These are phyloP conservation scores for Egretta garzetta DNA, from an alignment of 2,113 vertebrate species.

Conservation along the genomic window DNA sequence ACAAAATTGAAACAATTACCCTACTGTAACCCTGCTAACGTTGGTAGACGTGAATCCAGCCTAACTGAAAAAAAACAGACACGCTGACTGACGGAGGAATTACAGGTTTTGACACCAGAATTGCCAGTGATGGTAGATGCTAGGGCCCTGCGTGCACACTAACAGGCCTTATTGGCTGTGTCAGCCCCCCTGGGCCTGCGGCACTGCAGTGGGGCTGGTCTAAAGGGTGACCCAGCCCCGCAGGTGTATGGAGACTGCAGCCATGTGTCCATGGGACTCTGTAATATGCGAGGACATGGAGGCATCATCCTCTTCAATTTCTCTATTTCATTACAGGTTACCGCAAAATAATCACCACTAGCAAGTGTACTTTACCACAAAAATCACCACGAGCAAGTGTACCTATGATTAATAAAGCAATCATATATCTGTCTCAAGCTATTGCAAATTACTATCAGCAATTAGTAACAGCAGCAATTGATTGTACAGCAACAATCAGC, in stretches of 20 bases:
- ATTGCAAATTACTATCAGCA: not conserved
- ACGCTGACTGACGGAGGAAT: no score
- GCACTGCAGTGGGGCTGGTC: accelerated
- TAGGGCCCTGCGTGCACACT: accelerated
- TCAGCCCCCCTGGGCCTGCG: accelerated
- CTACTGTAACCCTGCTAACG: no score
- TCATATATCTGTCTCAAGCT: not conserved
- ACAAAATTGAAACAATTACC: not conserved
- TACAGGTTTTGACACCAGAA: not conserved
- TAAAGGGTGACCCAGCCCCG: no score
- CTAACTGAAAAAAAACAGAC: not conserved
- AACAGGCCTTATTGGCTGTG: accelerated
- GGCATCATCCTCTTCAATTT: not conserved
- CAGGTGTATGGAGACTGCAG: accelerated
- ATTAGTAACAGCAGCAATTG: not conserved
- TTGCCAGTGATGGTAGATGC: no score
- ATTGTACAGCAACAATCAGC: no score
- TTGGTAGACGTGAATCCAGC: not conserved
- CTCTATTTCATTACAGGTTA: not conserved
- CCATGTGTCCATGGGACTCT: accelerated
- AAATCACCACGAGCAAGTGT: not conserved
- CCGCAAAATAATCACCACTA: not conserved
- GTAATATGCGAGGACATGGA: accelerated
- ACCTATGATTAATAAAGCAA: not conserved
- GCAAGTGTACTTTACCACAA: not conserved